Percentiles rank a stretch among this genome's conserved stretches.
Evolutionary conservation across 2,797 vertebrate species (phyloP).

Genomic region (Rhabdophis nuchalis): DNA sequence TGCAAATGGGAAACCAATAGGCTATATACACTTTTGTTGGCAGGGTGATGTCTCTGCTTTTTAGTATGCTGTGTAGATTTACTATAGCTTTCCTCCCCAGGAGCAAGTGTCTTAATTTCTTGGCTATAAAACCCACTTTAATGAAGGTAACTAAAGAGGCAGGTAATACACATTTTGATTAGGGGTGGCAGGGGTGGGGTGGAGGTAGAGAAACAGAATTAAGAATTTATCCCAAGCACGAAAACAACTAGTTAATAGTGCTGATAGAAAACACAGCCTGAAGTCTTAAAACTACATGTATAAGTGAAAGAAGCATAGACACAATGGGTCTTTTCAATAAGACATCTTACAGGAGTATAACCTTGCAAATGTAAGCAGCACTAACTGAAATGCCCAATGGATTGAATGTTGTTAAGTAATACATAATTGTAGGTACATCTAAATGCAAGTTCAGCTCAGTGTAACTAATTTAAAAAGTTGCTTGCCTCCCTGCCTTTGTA

Average conservation of each 20-base stretch:
- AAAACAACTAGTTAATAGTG: background rate
- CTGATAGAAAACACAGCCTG: background rate
- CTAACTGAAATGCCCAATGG: background rate
- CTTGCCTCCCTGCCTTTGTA: background rate
- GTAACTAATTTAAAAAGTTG: slow-evolving; percentile 19
- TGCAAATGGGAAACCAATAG: too few species aligned
- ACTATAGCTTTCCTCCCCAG: too few species aligned
- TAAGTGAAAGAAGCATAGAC: background rate
- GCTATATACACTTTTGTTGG: too few species aligned
- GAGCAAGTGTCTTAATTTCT: too few species aligned
- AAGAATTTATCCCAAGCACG: background rate
- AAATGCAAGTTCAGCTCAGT: slow-evolving; percentile 3
- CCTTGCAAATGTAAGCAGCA: slow-evolving; percentile 6
- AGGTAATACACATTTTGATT: background rate
- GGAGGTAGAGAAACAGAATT: background rate
- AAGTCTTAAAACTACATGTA: slow-evolving; percentile 1
- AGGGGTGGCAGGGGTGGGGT: background rate
- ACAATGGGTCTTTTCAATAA: background rate
- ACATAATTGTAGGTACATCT: background rate
- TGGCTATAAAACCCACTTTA: too few species aligned
- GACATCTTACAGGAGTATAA: background rate
- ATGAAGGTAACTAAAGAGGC: too few species aligned
- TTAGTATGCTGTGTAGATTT: too few species aligned
- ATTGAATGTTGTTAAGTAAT: background rate
- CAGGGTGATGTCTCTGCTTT: too few species aligned